Evolutionary conservation across 2,888 invertebrate genomes (phyloP).

Genomic region (Pedicia rivosa): DNA sequence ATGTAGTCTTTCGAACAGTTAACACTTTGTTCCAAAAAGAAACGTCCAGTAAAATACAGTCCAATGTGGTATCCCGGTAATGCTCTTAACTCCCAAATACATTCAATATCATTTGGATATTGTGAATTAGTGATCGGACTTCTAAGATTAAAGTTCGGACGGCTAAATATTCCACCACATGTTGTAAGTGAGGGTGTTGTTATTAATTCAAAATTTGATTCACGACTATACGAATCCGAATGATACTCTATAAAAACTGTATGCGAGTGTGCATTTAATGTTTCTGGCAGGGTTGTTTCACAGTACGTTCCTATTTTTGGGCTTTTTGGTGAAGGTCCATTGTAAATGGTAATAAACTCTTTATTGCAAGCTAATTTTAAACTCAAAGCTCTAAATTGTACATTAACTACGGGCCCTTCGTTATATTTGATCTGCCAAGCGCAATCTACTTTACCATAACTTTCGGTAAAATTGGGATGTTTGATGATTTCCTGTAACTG

Average conservation of each 20-base stretch:
- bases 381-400: constrained; percentile 37
- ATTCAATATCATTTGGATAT: constrained; percentile 63
- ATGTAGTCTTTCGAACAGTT: constrained; percentile 65
- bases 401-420: constrained; percentile 28
- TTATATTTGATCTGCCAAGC: constrained; percentile 43
- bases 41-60: constrained; percentile 49
- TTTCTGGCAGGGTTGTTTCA: constrained; percentile 17
- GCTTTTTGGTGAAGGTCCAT: constrained; percentile 32
- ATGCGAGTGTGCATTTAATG: constrained; percentile 25
- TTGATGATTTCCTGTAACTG: constrained; percentile 21
- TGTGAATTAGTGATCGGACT: constrained; percentile 32
- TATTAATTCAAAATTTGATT: constrained; percentile 21
- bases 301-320: constrained; percentile 46
- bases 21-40: constrained; percentile 51
- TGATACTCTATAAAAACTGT: constrained; percentile 53
- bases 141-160: constrained; percentile 20
- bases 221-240: constrained; percentile 26
- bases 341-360: constrained; percentile 36
- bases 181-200: constrained; percentile 27
- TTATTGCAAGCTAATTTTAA: constrained; percentile 39
- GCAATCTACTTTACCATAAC: constrained; percentile 41
- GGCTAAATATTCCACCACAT: constrained; percentile 51
- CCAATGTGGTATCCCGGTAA: constrained; percentile 49
- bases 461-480: constrained; percentile 18
- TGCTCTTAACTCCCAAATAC: constrained; percentile 56